These are phyloP conservation scores for Ethmia dodecea DNA, from an alignment of 2,888 invertebrate species.

Conservation along the genomic window DNA sequence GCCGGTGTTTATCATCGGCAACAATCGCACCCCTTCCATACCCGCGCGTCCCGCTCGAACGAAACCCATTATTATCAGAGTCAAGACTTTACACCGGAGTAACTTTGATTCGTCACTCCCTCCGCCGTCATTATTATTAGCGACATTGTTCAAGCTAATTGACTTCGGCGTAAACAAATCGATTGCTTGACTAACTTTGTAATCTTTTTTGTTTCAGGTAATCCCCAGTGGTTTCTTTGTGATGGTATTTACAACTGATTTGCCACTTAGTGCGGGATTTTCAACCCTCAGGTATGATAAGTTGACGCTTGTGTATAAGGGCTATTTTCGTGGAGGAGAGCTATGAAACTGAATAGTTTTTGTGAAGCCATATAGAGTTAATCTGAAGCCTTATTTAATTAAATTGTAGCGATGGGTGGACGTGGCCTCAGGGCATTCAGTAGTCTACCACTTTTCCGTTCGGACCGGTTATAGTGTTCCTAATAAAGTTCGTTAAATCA, in stretches of 20 bases:
- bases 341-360: constrained; percentile 68
- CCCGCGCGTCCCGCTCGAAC: constrained; percentile 41
- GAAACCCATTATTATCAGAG: constrained; percentile 72
- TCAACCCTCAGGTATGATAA: too few species aligned
- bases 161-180: constrained; percentile 61
- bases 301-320: too few species aligned
- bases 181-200: constrained; percentile 52
- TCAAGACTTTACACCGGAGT: constrained; percentile 67
- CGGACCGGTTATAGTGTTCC: constrained; percentile 35
- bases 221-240: constrained; percentile 19
- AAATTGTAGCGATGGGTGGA: constrained; percentile 63
- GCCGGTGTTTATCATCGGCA: constrained; percentile 74
- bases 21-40: constrained; percentile 55
- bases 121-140: constrained; percentile 62
- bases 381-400: constrained; percentile 77
- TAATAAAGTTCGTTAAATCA: constrained; percentile 21
- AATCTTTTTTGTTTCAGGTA: constrained; percentile 71
- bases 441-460: constrained; percentile 38
- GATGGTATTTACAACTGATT: constrained; percentile 15
- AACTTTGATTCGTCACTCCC: constrained; percentile 73
- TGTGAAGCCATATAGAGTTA: constrained; percentile 66
- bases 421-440: constrained; percentile 50
- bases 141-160: constrained; percentile 64
- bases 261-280: too few species aligned
- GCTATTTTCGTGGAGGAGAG: too few species aligned